phyloP scores from a whole-genome alignment of 2,113 vertebrate genomes.

The Gasterosteus aculeatus region DNA sequence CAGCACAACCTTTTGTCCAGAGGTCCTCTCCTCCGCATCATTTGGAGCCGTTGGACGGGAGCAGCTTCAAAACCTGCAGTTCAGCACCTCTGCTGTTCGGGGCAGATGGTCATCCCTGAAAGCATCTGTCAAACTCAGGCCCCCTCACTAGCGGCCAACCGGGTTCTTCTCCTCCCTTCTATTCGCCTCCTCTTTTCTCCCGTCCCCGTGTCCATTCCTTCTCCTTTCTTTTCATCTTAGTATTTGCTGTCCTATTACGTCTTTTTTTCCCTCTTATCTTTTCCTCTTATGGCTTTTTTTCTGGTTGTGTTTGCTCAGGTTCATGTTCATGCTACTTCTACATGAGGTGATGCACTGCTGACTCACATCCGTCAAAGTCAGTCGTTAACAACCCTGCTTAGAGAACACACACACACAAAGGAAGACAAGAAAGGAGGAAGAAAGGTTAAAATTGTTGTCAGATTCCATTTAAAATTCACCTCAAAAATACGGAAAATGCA shows the following conservation, averaged over 20 bases:
- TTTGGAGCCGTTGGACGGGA: conserved; percentile 78
- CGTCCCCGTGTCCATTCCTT: background rate
- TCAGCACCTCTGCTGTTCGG: conserved; percentile 84
- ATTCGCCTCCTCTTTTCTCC: background rate
- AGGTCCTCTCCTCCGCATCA: conserved; percentile 83
- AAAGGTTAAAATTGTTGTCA: background rate
- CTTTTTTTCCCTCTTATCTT: background rate
- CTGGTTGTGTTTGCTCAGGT: conserved; percentile 17
- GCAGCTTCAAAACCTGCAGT: conserved; percentile 77
- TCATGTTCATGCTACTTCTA: conserved; percentile 26
- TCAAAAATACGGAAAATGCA: background rate
- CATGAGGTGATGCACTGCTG: conserved; percentile 28
- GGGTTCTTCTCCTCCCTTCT: conserved; percentile 48
- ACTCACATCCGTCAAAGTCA: conserved; percentile 45
- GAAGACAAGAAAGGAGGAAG: background rate
- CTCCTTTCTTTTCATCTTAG: conserved; percentile 8
- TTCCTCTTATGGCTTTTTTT: background rate
- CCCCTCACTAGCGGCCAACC: conserved; percentile 67
- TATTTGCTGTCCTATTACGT: background rate
- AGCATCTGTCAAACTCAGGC: conserved; percentile 83
- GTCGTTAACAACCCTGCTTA: conserved; percentile 27
- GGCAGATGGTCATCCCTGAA: conserved; percentile 82
- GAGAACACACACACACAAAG: conserved; percentile 2
- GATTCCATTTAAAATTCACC: background rate
- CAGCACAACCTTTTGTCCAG: conserved; percentile 89